Base-by-base conservation (phyloP, 2,113 vertebrate species). In the Charina bottae region DNA sequence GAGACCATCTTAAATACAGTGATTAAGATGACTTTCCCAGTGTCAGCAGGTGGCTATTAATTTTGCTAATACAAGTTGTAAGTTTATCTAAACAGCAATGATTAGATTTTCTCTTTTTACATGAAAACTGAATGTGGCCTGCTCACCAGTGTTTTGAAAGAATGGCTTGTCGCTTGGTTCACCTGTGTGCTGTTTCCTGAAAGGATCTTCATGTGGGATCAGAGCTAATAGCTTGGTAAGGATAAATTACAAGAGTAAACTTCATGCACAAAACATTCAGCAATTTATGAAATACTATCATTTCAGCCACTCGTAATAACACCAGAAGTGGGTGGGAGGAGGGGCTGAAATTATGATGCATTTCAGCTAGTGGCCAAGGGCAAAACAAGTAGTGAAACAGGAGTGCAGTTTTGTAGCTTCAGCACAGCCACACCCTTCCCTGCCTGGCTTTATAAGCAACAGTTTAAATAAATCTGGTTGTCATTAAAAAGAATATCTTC, bases 261-360 rank as follows among this genome's bases (percentile, higher is more conserved):
- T 8, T 84, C 42, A 78, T 53, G 28, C 42, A 24, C 21, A 59
- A 46, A 83, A 53, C 12, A 83, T 59, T 28, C 10, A 33, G 46
- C 19, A 84, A 46, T 54, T 89, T 83, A 42, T 92, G 72, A 92
- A 84, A 64, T 15, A 42, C 58, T 84, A 26, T 83, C 56, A n/a
- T 88, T 92, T 83, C 59, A 90, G 28, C 23, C 58, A 87, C 12
- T 84, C 62, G 23, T 49, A 60, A 92, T 60, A 60, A 92, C 85
- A 54, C 28, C 1, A 93, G 85, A 85, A 84, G 13, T 88, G 49
- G 72, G 23, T 33, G 86, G 12, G 83, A 54, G 42, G 6, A 19
- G 93, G 89, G 90, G 88, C 0, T 15, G 55, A 3, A 90, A 0
- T 26, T 90, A 68, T 10, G 1, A 28, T 68, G 37, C 91, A 84